Percentiles rank a stretch among this genome's conserved stretches.
Conservation (phyloP, 2,797 vertebrate species). For the Pipistrellus nathusii region DNA sequence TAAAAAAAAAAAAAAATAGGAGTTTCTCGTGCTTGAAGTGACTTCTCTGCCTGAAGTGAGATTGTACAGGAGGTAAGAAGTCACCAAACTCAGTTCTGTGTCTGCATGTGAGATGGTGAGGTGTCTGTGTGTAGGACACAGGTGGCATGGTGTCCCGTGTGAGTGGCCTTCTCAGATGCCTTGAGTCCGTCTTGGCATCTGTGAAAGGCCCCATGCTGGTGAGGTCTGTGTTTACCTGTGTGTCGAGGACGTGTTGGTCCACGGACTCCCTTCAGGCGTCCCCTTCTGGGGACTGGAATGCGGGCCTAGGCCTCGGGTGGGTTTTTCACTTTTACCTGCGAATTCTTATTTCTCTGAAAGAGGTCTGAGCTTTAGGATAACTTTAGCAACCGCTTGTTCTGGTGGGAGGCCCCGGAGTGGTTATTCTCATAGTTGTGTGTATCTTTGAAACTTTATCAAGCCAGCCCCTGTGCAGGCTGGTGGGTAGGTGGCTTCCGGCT, state of each 20-base stretch:
- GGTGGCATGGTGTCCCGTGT: neutral
- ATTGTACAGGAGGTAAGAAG: neutral
- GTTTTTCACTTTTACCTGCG: too few relatives aligned
- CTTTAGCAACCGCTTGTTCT: neutral
- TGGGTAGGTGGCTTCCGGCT: neutral
- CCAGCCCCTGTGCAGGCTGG: rapidly evolving
- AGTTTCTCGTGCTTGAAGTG: too few relatives aligned
- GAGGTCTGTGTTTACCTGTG: neutral
- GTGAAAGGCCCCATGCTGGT: neutral
- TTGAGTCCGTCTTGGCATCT: rapidly evolving
- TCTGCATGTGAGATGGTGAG: neutral
- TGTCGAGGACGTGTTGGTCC: rapidly evolving
- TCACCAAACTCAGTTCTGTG: neutral
- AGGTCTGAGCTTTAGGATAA: neutral
- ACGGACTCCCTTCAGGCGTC: neutral
- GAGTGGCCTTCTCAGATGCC: too few relatives aligned
- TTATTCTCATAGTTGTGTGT: neutral
- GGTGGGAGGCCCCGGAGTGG: neutral
- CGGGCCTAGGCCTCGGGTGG: neutral
- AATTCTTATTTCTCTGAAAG: neutral
- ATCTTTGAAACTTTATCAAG: too few relatives aligned
- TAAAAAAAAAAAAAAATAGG: too few relatives aligned
- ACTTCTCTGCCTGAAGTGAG: too few relatives aligned
- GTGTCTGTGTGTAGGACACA: neutral
- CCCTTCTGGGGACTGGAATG: neutral